Base-by-base conservation (phyloP, 2,888 invertebrate genomes). In the Mesorhabditis sp. region DNA sequence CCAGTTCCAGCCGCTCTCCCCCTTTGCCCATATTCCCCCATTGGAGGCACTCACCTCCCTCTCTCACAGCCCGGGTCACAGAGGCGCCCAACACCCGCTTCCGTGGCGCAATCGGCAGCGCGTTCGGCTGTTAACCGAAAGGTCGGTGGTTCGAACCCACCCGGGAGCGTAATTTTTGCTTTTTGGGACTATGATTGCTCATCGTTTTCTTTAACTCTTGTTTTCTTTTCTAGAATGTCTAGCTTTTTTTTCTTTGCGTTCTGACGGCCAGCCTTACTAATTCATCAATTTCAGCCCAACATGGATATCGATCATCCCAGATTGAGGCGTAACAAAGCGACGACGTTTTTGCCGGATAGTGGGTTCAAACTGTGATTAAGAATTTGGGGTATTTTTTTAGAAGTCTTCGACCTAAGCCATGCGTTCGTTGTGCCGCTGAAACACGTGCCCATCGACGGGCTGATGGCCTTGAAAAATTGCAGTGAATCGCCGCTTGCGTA, bases 91-190 rank as follows among this genome's bases (percentile, higher is more conserved):
- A 28, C 28, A 28, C 28, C 28, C 28, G 78, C 78, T 78, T 76
- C 76, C 76, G 78, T 78, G 78, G 78, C 78, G 78, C 78, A 78
- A 78, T 78, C 75, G 78, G 78, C 76, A 82, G 82, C 82, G 82
- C 82, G 82, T 82, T 82, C 82, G 82, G 82, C 82, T 82, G 82
- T 82, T 82, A 82, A 82, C 82, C 82, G 82, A 82, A 82, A 82
- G 82, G 82, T 82, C 80, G 82, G 80, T 82, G 81, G 82, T 82
- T 82, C 82, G 76, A 82, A 79, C 79, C 82, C 82, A 82, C 81
- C 82, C 82, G 79, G 81, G 80, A 79, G 80, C 76, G 78, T 74
- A 74, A 68, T 15, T 61, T 70, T 76, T 72, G 7, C n/a, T 50
- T 50, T 62, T 7, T 15, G 28, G 28, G 28, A 28, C 28, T 13